Evolutionary conservation across 1,140 invertebrate genomes (phyloP), one percentile per base, ranked within the genome.

Genomic region (Spodoptera litura): DNA sequence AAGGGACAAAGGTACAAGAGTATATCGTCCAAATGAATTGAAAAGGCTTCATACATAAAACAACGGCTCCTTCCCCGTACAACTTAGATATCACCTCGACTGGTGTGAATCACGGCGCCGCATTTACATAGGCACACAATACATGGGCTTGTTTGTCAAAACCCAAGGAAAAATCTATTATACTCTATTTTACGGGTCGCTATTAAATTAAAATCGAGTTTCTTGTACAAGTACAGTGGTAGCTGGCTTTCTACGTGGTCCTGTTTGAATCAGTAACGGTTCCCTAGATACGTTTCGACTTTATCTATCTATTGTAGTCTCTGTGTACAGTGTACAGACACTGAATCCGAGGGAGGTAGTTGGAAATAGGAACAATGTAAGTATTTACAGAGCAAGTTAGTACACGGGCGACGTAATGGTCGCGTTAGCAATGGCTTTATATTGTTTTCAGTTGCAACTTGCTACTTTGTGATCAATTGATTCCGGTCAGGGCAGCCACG

Each of bases 31-130:
- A 93, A 93, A 93, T 93, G 91, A 93, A 93, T 93, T 91, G 91
- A 92, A 92, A 90, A 87, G 91, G 85, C 81, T 85, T 93, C 91
- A 93, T 93, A 91, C 90, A 93, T 93, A 92, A 93, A 88, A 92
- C 91, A 93, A 90, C 77, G 83, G 75, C 59, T 86, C 83, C 84
- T 88, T 85, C 82, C 85, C 78, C 77, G 87, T 83, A 86, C 81
- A 83, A 81, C 75, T 78, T 77, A 80, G 86, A 85, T 87, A 86
- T 87, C 83, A 85, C 84, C 81, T 77, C 81, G 78, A 12, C 38
- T 74, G 68, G 78, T 78, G 70, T 73, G 87, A 85, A 86, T 81
- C 84, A 87, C 83, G 82, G 58, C 62, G 68, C 74, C 73, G 78
- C 62, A 88, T 90, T 89, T 84, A 86, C 83, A 85, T 88, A 79